A percentile compares a stretch with the other conserved stretches of the same genome.
Conservation (phyloP, 2,888 invertebrate species). For the Nomada hirtipes region DNA sequence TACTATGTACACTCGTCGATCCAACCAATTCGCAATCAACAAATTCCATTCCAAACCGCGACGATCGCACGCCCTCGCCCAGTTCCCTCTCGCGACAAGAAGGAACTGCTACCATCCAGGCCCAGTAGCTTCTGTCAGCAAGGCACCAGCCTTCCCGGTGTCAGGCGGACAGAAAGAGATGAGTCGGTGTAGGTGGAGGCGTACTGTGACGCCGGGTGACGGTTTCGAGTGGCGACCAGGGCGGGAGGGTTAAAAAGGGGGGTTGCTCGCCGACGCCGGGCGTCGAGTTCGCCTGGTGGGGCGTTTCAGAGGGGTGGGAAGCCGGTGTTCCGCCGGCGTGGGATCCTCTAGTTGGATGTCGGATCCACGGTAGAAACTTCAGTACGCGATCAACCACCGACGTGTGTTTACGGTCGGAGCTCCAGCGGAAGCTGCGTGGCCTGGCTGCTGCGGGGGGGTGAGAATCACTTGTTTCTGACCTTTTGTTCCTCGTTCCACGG, state of each 20-base stretch:
- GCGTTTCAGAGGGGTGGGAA: constrained; percentile 46
- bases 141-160: constrained; percentile 27
- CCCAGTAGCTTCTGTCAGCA: constrained; percentile 9
- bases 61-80: constrained; percentile 20
- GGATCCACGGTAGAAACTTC: constrained; percentile 79
- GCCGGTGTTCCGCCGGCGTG: constrained; percentile 44
- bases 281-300: constrained; percentile 39
- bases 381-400: constrained; percentile 83
- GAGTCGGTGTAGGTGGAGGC: constrained; percentile 28
- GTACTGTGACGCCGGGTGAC: constrained; percentile 66
- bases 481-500: not conserved
- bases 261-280: constrained; percentile 61
- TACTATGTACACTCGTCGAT: no score
- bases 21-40: not conserved
- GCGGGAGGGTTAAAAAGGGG: constrained; percentile 67
- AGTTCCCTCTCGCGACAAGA: constrained; percentile 40
- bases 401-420: constrained; percentile 78
- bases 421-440: constrained; percentile 76
- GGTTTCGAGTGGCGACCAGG: constrained; percentile 69
- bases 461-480: constrained; percentile 45
- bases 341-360: constrained; percentile 71
- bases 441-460: constrained; percentile 67
- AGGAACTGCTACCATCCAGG: constrained; percentile 49
- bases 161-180: constrained; percentile 16
- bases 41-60: not conserved